Evolutionary conservation across 2,797 vertebrate species (phyloP).

Genomic region (Rhinogobio ventralis): DNA sequence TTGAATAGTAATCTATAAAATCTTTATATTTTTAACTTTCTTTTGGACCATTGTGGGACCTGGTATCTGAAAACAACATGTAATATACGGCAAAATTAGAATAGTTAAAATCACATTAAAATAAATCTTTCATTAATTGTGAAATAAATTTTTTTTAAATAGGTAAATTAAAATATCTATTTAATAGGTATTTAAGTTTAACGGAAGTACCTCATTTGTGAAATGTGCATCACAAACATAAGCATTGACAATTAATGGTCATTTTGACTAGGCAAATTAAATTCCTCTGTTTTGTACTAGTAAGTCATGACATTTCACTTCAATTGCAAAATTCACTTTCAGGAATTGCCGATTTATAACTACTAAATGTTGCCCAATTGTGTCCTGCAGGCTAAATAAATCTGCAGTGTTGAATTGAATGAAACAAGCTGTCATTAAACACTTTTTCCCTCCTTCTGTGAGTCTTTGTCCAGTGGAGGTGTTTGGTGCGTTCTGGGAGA

Average conservation of each 20-base stretch:
- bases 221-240: too few species aligned
- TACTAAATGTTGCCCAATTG: neutral
- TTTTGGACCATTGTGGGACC: too few species aligned
- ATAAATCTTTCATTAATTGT: too few species aligned
- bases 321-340: neutral
- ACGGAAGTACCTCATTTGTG: neutral
- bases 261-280: neutral
- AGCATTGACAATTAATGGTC: neutral
- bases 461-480: constrained; percentile 39
- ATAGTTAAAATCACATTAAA: too few species aligned
- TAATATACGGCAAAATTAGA: too few species aligned
- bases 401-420: neutral
- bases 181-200: neutral
- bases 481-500: constrained; percentile 39
- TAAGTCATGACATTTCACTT: neutral
- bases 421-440: constrained; percentile 50
- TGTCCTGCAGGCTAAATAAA: neutral
- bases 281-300: neutral
- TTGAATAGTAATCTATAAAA: too few species aligned
- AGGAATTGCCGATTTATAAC: neutral
- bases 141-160: too few species aligned
- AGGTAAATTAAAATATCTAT: neutral
- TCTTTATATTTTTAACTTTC: too few species aligned
- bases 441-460: constrained; percentile 14
- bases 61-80: too few species aligned